These are phyloP conservation scores for Ochotona princeps DNA, from an alignment of 2,113 vertebrate species.

Conservation along the genomic window DNA sequence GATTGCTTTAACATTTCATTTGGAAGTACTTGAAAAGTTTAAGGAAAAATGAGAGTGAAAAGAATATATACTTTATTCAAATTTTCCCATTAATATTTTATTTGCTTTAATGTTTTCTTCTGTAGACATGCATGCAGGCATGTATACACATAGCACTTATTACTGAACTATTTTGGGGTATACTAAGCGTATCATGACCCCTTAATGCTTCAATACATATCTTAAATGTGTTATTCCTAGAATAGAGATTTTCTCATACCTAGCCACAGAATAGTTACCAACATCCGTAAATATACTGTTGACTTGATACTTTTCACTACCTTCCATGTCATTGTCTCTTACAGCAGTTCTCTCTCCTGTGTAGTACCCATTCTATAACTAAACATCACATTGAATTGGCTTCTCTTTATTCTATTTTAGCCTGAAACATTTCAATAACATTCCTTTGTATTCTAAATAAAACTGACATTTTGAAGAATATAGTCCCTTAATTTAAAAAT, in stretches of 20 bases:
- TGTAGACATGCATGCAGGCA: too few relatives aligned
- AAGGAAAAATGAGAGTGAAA: not conserved
- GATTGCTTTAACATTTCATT: not conserved
- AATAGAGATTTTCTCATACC: not conserved
- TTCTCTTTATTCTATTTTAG: not conserved
- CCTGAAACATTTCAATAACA: not conserved
- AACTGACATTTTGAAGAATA: not conserved
- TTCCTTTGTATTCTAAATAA: not conserved
- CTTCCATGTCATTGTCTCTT: not conserved
- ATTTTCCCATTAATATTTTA: not conserved
- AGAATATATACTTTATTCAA: not conserved
- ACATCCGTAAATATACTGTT: not conserved
- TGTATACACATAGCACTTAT: too few relatives aligned
- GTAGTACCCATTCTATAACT: not conserved
- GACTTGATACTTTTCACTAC: not conserved
- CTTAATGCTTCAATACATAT: not conserved
- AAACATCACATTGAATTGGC: not conserved
- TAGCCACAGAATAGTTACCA: not conserved
- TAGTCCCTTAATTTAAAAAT: not conserved
- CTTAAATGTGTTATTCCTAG: not conserved
- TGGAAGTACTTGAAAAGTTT: slow-evolving; percentile 29
- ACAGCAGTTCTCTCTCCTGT: not conserved
- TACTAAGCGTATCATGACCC: not conserved
- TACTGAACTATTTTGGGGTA: not conserved
- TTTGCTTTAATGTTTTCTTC: slow-evolving; percentile 12